Conservation (phyloP, 2,113 vertebrate species). For the Pseudolaguvia tuberculata region DNA sequence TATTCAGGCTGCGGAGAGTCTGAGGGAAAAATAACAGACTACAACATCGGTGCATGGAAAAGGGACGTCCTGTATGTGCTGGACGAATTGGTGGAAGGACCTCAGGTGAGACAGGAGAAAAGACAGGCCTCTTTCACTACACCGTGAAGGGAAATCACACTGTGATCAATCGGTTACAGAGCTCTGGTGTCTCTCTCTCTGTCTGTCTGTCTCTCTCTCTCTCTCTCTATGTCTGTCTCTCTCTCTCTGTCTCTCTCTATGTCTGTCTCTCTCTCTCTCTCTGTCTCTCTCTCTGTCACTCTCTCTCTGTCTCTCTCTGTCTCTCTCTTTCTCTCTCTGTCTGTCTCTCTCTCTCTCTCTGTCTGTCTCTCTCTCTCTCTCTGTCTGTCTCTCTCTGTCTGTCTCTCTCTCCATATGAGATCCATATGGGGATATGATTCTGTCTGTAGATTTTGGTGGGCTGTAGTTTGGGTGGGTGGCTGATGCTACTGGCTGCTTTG, state of each 20-base stretch:
- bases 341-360: too few species aligned
- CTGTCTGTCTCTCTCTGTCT: too few species aligned
- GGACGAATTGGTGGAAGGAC: constrained; percentile 76
- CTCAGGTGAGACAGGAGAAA: constrained; percentile 67
- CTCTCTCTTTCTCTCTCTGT: too few species aligned
- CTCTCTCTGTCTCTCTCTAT: too few species aligned
- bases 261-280: too few species aligned
- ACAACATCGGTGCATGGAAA: constrained; percentile 75
- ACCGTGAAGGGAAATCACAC: not conserved
- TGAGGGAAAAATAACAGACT: constrained; percentile 67
- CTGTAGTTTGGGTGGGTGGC: constrained; percentile 79
- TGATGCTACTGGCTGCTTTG: constrained; percentile 80
- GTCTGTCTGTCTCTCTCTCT: too few species aligned
- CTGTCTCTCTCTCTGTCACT: too few species aligned
- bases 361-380: too few species aligned
- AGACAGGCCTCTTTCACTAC: not conserved
- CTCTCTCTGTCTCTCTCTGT: too few species aligned
- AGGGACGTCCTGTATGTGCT: constrained; percentile 78
- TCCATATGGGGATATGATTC: too few species aligned
- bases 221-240: too few species aligned
- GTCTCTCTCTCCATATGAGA: too few species aligned
- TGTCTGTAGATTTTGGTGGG: constrained; percentile 77
- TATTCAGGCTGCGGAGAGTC: constrained; percentile 80
- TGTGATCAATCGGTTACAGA: not conserved
- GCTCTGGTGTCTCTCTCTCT: not conserved